Evolutionary conservation across 1,140 invertebrate species (phyloP), one percentile per base, ranked within the genome.

Genomic region (Drosophila fuyamai): DNA sequence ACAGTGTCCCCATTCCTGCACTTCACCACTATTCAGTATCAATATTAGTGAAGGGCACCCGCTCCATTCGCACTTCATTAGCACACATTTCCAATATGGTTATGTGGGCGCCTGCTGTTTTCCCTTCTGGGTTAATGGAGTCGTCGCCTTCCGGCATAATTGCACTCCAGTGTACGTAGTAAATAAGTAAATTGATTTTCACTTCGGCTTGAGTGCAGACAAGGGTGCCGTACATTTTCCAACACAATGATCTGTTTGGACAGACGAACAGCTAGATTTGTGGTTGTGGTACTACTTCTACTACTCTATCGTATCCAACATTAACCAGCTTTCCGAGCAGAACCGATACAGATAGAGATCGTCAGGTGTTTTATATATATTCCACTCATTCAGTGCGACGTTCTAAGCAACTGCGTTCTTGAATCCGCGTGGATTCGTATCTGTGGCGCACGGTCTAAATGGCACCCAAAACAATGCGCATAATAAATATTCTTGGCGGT

Each of bases 391-490:
- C 51, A 40, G 27, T 16, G 8, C 7, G 4, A 14, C 35, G 75
- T 79, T 85, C 73, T 70, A 67, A 41, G 13, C 2, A 29, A 53
- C 50, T 56, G 44, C 40, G 44, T 60, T 54, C 56, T 54, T 40
- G 35, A 62, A 51, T 48, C 65, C 48, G 57, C 43, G 41, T 43
- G 57, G 62, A 77, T 68, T 56, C 50, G 40, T 67, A 68, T 77
- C 72, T 79, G 53, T 61, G 53, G 48, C 79, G 59, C 82, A 86
- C 79, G 83, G 83, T 86, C 82, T 88, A 79, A 86, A 86, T 86
- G 83, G 65, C 79, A 86, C 60, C 79, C 83, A 79, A 88, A 86
- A 76, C 79, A 82, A 86, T 75, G 78, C 74, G 65, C 74, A 79
- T 76, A 84, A 72, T 77, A 83, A 79, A 83, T 83, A 79, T 79